phyloP scores from a whole-genome alignment of 2,888 invertebrate genomes.

The Limenitis camilla region DNA sequence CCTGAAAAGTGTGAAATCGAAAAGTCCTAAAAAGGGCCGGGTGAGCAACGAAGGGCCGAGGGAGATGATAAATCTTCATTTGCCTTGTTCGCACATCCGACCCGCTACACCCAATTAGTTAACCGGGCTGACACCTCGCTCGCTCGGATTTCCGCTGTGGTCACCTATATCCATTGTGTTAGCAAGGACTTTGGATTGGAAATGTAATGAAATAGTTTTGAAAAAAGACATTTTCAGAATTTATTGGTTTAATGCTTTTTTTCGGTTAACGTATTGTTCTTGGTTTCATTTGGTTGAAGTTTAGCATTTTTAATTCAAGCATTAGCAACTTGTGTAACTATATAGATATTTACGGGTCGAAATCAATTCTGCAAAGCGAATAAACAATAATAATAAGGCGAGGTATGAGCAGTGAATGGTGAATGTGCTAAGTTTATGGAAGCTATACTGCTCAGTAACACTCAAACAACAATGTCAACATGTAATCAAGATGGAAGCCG shows the following conservation, averaged over 20 bases:
- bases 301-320: too few relatives aligned
- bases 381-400: too few relatives aligned
- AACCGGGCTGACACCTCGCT: constrained; percentile 40
- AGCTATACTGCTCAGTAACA: too few relatives aligned
- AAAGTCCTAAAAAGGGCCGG: neutral
- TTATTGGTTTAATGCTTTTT: neutral
- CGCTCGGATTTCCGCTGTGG: constrained; percentile 58
- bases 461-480: too few relatives aligned
- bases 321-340: too few relatives aligned
- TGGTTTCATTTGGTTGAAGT: neutral
- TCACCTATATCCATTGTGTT: constrained; percentile 52
- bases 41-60: constrained; percentile 38
- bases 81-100: constrained; percentile 67
- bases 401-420: too few relatives aligned
- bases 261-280: neutral
- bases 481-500: too few relatives aligned
- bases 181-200: constrained; percentile 32
- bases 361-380: too few relatives aligned
- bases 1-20: too few relatives aligned
- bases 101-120: constrained; percentile 66
- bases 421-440: too few relatives aligned
- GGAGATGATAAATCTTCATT: constrained; percentile 70
- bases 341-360: too few relatives aligned
- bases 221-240: constrained; percentile 13
- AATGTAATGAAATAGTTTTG: constrained; percentile 24